These are phyloP conservation scores for Leptatherina wallacei DNA, from an alignment of 2,797 vertebrate genomes.

Conservation along the genomic window DNA sequence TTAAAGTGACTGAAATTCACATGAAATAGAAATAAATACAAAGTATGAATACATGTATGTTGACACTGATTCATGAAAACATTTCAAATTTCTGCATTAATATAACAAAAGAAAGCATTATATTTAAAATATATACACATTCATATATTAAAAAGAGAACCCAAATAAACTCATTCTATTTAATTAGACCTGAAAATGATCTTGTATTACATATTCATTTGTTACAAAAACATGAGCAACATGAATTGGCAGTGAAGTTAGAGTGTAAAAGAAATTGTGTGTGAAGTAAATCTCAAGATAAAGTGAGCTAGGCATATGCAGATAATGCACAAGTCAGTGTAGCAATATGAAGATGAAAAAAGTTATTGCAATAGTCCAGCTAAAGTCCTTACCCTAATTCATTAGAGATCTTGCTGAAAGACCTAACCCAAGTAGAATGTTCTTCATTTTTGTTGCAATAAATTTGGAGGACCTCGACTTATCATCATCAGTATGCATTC, in stretches of 20 bases:
- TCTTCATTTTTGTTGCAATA: background rate
- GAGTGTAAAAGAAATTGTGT: no score
- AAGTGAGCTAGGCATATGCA: no score
- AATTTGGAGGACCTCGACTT: background rate
- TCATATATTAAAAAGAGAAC: background rate
- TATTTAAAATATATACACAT: no score
- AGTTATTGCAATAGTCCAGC: no score
- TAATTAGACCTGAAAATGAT: no score
- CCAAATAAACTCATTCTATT: background rate
- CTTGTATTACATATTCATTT: background rate
- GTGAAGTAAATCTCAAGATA: no score
- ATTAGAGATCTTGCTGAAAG: background rate
- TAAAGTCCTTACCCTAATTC: background rate
- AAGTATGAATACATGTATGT: background rate
- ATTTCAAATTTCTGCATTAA: background rate
- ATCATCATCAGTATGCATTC: no score
- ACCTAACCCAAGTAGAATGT: background rate
- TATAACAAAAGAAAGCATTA: background rate
- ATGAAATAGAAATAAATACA: constrained; percentile 9
- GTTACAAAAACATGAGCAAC: background rate
- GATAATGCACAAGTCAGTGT: no score
- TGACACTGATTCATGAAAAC: background rate
- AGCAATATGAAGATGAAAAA: background rate
- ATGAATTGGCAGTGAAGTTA: no score
- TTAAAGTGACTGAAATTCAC: background rate